Evolutionary conservation across 2,888 invertebrate genomes (phyloP), one percentile per base, ranked within the genome.

Genomic region (Aromia moschata): DNA sequence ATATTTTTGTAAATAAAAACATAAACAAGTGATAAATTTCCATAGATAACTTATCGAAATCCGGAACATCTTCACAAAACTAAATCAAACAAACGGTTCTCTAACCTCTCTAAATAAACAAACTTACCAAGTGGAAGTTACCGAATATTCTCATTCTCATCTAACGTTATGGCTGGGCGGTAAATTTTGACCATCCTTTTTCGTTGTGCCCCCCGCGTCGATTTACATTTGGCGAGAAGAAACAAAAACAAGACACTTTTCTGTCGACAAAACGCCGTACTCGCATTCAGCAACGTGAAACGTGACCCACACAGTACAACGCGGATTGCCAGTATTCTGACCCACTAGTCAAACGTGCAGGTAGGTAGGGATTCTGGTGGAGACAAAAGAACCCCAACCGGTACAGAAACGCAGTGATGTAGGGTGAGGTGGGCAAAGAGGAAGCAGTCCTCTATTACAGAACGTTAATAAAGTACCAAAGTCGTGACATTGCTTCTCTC

Each of bases 61-160:
- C n/a, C n/a, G n/a, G n/a, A n/a, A n/a, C n/a, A n/a, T n/a, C n/a
- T n/a, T n/a, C n/a, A n/a, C n/a, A n/a, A n/a, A n/a, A n/a, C n/a
- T n/a, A n/a, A n/a, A n/a, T n/a, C n/a, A n/a, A n/a, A n/a, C n/a
- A 40, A 15, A 43, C 43, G 43, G 43, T 43, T 11, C 36, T 47
- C 36, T 47, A 47, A 47, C 47, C 47, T 47, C 37, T 47, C 36
- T 47, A n/a, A 38, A 14, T 38, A 20, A 4, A 44, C 2, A 20
- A 12, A 49, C 49, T 49, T 38, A 49, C 49, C 49, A 49, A 10
- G 38, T 38, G 4, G 3, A 47, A 47, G 12, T 14, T 25, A 44
- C 11, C 12, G 1, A 12, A 30, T 10, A 25, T 38, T 25, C 15
- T 49, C 2, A 20, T 38, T 38, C 14, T 38, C 10, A n/a, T 5